phyloP scores from a whole-genome alignment of 1,140 invertebrate genomes.

The Ctenoplectra terminalis region DNA sequence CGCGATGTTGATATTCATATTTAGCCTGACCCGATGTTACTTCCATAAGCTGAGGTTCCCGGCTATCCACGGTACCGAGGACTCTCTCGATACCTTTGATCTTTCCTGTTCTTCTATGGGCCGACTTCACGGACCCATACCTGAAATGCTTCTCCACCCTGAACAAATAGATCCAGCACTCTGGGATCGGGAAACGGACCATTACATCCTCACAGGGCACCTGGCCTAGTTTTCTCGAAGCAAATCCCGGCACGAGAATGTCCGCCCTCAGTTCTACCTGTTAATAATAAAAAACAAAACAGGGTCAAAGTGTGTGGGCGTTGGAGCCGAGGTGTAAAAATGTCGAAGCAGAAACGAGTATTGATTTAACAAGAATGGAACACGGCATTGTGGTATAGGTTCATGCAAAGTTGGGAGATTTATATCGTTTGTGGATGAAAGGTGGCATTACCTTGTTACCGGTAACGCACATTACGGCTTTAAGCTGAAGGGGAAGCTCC shows the following conservation, averaged over 20 bases:
- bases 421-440: background rate
- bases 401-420: background rate
- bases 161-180: conserved; percentile 99
- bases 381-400: background rate
- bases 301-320: background rate
- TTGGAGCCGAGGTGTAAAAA: background rate
- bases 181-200: conserved; percentile 98
- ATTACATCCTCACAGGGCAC: conserved; percentile 99
- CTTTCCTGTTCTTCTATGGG: conserved; percentile 95
- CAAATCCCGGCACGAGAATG: conserved; percentile 97
- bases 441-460: conserved; percentile 88
- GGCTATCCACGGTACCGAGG: conserved; percentile 94
- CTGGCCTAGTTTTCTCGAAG: conserved; percentile 96
- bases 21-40: conserved; percentile 99
- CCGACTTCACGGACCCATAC: conserved; percentile 99
- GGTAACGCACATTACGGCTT: conserved; percentile 92
- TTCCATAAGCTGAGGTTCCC: conserved; percentile 97
- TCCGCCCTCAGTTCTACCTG: conserved; percentile 96
- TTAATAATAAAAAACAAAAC: background rate
- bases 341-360: background rate
- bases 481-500: conserved; percentile 97
- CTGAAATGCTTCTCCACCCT: conserved; percentile 99
- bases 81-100: conserved; percentile 97
- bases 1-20: conserved; percentile 98
- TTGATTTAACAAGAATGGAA: background rate